Evolutionary conservation across 2,888 invertebrate species (phyloP), one percentile per base, ranked within the genome.

Genomic region (Podabrus alpinus): DNA sequence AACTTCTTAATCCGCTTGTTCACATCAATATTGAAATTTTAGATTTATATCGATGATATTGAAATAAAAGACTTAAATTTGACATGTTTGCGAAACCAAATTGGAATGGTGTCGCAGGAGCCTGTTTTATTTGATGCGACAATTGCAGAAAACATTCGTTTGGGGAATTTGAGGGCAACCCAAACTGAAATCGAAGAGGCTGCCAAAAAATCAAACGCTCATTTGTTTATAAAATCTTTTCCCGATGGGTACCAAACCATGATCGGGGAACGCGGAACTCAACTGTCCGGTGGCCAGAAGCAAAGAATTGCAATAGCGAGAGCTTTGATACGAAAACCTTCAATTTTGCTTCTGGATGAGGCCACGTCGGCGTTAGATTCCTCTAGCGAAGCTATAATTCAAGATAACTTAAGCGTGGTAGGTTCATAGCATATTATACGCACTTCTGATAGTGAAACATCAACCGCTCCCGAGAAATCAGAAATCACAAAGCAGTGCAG

Each of bases 271-370:
- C 90, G 94, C 73, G 96, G 96, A 1, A 93, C 95, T 0, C 94
- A 94, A 72, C 85, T 94, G 62, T 94, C 94, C 0, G 96, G 96
- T 13, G 96, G 96, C 0, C 96, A 97, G 85, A 96, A 96, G 84
- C 97, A 97, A 86, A 89, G 96, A 74, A 94, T 97, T 61, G 97
- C 97, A 3, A 97, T 97, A 80, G 97, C 97, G 0, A 89, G 97
- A 77, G 96, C 97, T 0, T 87, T 97, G 9, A 91, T 97, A 1
- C 89, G 94, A 45, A 92, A 95, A 84, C 97, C 97, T 0, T 90
- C 91, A 70, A 93, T 97, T 78, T 87, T 95, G 61, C 87, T 95
- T 1, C 85, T 95, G 15, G 97, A 97, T 81, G 97, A 97, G 87
- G 97, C 96, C 0, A 97, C 97, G 0, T 96, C 96, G 2, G 96